Evolutionary conservation across 2,888 invertebrate species (phyloP), one percentile per base, ranked within the genome.

Genomic region (Steinernema scapterisci): DNA sequence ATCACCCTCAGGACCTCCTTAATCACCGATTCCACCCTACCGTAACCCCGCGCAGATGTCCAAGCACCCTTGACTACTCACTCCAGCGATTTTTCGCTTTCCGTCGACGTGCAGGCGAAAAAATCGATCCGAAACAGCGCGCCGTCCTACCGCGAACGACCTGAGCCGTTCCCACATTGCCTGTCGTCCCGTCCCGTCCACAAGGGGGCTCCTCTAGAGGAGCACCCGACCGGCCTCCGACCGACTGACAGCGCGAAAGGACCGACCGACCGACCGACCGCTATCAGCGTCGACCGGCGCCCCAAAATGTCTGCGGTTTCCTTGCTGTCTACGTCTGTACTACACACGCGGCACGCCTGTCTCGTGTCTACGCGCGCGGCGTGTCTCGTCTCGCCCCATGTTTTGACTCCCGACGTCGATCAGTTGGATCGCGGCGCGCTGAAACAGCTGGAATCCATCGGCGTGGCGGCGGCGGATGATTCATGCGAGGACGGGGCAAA

Each of bases 111-210:
- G n/a, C n/a, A n/a, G n/a, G n/a, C n/a, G n/a, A n/a, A 38, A 38
- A 38, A 38, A 63, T 63, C 38, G 63, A 63, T 63, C 31, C 63
- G 31, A 63, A 63, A 11, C 38, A 25, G 63, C 63, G 63, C 25
- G 16, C 31, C 63, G 63, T 63, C 63, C 63, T 19, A 63, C 27
- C 63, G 31, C 63, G 63, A 63, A 27, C 31, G 63, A 63, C 63
- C 63, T 63, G 27, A 63, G 27, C 19, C 63, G 27, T 13, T 63
- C 63, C 54, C 25, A 54, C 23, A 21, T 9, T 21, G 54, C 21
- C n/a, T n/a, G n/a, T n/a, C 54, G 19, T 19, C 51, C 19, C 19
- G 51, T 51, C 6, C n/a, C n/a, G n/a, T n/a, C n/a, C n/a, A n/a
- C n/a, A n/a, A n/a, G n/a, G n/a, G n/a, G n/a, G n/a, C n/a, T n/a